Base-by-base conservation (phyloP, 2,797 vertebrate genomes). In the Pempheris klunzingeri region DNA sequence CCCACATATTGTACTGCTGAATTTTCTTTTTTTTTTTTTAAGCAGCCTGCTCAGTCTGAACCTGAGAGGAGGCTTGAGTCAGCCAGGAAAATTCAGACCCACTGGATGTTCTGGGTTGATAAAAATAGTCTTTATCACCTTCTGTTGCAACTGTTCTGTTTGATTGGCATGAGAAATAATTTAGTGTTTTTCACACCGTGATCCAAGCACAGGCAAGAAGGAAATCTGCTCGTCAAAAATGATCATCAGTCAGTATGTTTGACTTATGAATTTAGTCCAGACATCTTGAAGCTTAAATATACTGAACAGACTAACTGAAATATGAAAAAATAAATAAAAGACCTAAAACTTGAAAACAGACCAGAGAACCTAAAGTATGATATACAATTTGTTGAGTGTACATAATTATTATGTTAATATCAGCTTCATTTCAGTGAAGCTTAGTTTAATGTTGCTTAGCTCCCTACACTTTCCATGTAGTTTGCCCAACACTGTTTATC, bases 231-330 rank as follows among this genome's bases (percentile, higher is more conserved):
- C 22, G 7, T 70, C 67, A 26, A 41, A 28, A 34, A 13, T 55
- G 22, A 55, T 22, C 50, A 26, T 5, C 22, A n/a, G 50, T 36
- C 55, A 60, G 55, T n/a, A 3, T 15, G 41, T 20, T 36, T 41
- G 34, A 52, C 63, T 3, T 12, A 7, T 41, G 43, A 30, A 52
- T 30, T 41, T 2, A 30, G n/a, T 60, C 20, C 39, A 22, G 34
- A 52, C 57, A 32, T 52, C 14, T 52, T 52, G 46, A 61, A 43
- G 53, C 57, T 17, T 69, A n/a, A 41, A n/a, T n/a, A n/a, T n/a
- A n/a, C n/a, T n/a, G n/a, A n/a, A n/a, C n/a, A n/a, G n/a, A n/a
- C n/a, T n/a, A n/a, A n/a, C n/a, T n/a, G n/a, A n/a, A n/a, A n/a
- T n/a, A n/a, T n/a, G n/a, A n/a, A n/a, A n/a, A n/a, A n/a, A n/a